Conservation (phyloP, 2,113 vertebrate species). For the Fukomys damarensis region DNA sequence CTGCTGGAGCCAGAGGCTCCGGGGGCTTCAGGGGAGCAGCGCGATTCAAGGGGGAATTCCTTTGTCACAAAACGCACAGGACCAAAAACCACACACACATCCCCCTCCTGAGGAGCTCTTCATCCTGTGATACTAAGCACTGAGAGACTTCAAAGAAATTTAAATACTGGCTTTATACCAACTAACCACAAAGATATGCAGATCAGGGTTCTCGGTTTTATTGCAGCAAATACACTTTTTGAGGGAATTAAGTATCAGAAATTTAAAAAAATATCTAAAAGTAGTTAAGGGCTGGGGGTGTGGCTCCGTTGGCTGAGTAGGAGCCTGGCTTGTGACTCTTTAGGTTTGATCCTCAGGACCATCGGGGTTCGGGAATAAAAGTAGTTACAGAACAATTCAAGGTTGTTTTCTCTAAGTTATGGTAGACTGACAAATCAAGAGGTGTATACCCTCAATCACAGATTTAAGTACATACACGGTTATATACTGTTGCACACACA, state of each 20-base stretch:
- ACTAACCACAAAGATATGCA: conserved; percentile 56
- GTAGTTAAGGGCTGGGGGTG: neutral
- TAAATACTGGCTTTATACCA: conserved; percentile 35
- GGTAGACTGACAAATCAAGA: neutral
- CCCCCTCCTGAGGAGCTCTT: conserved; percentile 49
- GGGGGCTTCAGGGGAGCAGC: conserved; percentile 82
- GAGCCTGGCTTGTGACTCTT: neutral
- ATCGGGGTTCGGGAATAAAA: neutral
- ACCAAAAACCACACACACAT: conserved; percentile 80
- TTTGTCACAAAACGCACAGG: conserved; percentile 87
- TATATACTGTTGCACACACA: neutral
- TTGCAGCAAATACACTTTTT: conserved; percentile 52
- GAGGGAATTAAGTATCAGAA: conserved; percentile 41
- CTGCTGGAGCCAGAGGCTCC: conserved; percentile 86
- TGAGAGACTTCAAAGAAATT: conserved; percentile 56
- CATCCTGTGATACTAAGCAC: neutral
- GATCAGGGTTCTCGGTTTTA: conserved; percentile 24
- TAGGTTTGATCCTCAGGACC: neutral
- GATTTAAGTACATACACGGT: neutral
- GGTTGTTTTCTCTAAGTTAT: conserved; percentile 30
- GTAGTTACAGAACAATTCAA: conserved; percentile 2
- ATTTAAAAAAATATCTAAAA: conserved; percentile 21
- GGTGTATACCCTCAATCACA: conserved; percentile 6
- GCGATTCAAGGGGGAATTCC: conserved; percentile 85
- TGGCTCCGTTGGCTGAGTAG: neutral